phyloP scores from a whole-genome alignment of 2,113 vertebrate genomes.

The Chamaea fasciata region DNA sequence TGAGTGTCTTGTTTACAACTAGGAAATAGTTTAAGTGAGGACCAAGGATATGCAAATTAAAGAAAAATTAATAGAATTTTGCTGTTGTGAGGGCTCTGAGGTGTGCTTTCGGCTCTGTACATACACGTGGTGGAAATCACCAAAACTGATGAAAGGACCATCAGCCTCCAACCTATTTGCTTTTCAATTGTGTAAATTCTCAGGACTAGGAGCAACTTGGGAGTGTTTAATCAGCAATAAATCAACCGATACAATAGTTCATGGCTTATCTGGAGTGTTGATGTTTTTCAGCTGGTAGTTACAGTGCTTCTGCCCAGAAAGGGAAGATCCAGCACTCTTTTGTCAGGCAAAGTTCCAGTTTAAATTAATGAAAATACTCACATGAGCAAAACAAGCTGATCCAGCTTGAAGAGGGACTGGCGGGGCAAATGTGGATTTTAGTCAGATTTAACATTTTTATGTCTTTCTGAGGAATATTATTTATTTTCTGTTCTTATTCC shows the following conservation, averaged over 20 bases:
- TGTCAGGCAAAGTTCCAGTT: constrained; percentile 15
- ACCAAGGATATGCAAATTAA: not conserved
- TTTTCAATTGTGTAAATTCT: not conserved
- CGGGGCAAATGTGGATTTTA: not conserved
- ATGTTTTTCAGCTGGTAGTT: constrained; percentile 48
- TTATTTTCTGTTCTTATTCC: constrained; percentile 34
- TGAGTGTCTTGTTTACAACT: not conserved
- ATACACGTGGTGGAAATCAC: not conserved
- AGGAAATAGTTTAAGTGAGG: not conserved
- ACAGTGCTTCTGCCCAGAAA: constrained; percentile 3
- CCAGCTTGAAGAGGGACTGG: not conserved
- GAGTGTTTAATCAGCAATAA: constrained; percentile 33
- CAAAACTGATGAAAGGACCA: not conserved
- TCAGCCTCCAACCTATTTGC: not conserved
- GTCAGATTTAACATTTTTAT: not conserved
- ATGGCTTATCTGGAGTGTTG: constrained; percentile 43
- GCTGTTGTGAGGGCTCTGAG: not conserved
- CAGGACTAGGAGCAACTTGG: not conserved
- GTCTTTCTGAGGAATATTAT: constrained; percentile 34
- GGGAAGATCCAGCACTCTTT: not conserved
- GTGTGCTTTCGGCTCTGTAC: not conserved
- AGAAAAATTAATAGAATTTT: not conserved
- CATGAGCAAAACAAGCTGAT: not conserved
- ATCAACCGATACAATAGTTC: not conserved
- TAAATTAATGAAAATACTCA: not conserved